A percentile compares a stretch with the other conserved stretches of the same genome.
phyloP scores from a whole-genome alignment of 2,888 invertebrate species.

The Cheilosia grossa region DNA sequence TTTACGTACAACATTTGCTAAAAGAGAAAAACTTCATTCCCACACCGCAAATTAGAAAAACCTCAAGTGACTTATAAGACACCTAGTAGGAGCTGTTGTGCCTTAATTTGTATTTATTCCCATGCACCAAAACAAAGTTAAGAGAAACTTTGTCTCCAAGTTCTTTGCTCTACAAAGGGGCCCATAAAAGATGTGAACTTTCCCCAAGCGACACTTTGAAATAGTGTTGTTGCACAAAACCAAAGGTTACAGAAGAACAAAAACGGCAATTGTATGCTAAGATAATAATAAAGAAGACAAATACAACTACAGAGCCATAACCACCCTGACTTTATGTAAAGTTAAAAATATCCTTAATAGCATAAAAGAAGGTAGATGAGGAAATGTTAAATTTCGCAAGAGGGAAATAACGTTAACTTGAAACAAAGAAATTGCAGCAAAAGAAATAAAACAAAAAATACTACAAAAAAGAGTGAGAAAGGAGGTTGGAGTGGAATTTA shows the following conservation, averaged over 20 bases:
- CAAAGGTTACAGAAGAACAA: conserved; percentile 25
- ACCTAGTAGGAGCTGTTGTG: too few relatives aligned
- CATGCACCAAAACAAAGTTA: neutral
- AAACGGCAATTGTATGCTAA: conserved; percentile 3
- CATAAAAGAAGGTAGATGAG: conserved; percentile 2
- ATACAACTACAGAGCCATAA: conserved; percentile 7
- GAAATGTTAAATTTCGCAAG: conserved; percentile 32
- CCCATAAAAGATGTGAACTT: conserved; percentile 6
- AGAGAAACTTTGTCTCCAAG: neutral
- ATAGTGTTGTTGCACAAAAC: conserved; percentile 5
- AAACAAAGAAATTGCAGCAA: conserved; percentile 18
- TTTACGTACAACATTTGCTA: too few relatives aligned
- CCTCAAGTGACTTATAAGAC: too few relatives aligned
- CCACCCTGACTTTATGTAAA: conserved; percentile 6
- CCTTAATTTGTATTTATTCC: neutral
- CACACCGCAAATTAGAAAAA: too few relatives aligned
- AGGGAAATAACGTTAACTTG: conserved; percentile 16
- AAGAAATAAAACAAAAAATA: too few relatives aligned
- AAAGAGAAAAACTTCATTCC: neutral
- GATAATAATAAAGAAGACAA: conserved; percentile 28
- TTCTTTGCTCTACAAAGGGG: neutral
- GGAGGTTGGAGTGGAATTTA: conserved; percentile 27
- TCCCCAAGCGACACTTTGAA: neutral
- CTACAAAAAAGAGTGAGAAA: conserved; percentile 3
- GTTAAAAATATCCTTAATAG: conserved; percentile 24